Conservation (phyloP, 2,888 invertebrate species). For the Nomada fucata region DNA sequence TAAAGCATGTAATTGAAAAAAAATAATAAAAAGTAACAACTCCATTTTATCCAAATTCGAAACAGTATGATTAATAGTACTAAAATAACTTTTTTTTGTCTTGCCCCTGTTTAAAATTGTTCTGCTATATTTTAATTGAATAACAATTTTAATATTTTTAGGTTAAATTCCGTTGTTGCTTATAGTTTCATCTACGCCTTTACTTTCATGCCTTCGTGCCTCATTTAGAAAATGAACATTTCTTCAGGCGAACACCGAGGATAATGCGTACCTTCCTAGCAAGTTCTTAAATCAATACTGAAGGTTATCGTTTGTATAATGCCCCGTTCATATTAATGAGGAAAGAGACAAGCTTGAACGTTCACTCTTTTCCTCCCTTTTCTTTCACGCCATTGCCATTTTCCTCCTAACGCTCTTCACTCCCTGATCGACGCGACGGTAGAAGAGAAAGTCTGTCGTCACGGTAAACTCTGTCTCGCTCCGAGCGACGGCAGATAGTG, state of each 20-base stretch:
- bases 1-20: no score
- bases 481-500: background rate
- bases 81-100: no score
- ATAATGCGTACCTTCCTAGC: background rate
- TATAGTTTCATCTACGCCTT: no score
- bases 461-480: constrained; percentile 14
- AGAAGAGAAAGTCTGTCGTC: constrained; percentile 7
- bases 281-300: constrained; percentile 33
- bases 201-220: background rate
- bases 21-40: no score
- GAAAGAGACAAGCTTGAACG: constrained; percentile 35
- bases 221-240: background rate
- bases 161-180: no score
- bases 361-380: constrained; percentile 21
- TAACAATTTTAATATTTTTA: no score
- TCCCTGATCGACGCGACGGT: background rate
- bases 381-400: constrained; percentile 25
- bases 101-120: no score
- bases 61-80: no score
- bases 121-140: no score
- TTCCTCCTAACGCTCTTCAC: constrained; percentile 6
- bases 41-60: no score
- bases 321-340: constrained; percentile 45
- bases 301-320: constrained; percentile 17
- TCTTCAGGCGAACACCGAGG: constrained; percentile 7